Percentiles rank a stretch among this genome's conserved stretches.
phyloP scores from a whole-genome alignment of 1,140 invertebrate genomes.

The Bombyx mandarina region DNA sequence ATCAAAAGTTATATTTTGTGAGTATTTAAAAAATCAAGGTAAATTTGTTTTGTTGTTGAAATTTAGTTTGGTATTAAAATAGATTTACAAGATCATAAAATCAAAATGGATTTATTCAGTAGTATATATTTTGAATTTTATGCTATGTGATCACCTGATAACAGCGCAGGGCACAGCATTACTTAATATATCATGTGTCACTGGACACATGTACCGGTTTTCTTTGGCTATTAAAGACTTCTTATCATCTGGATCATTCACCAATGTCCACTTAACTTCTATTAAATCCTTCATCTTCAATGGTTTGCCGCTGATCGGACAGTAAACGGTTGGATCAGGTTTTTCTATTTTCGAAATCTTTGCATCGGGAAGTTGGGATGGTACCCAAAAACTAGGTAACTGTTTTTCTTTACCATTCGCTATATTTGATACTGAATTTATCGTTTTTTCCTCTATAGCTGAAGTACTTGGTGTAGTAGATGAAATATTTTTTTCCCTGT shows the following conservation, averaged over 20 bases:
- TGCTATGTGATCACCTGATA: conserved; percentile 72
- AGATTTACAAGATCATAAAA: too few relatives aligned
- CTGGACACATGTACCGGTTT: conserved; percentile 96
- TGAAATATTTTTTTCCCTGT: conserved; percentile 81
- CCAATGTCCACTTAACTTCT: conserved; percentile 92
- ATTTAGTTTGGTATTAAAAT: too few relatives aligned
- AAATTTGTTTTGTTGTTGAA: too few relatives aligned
- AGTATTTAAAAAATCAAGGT: too few relatives aligned
- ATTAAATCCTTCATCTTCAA: conserved; percentile 94
- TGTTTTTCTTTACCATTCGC: conserved; percentile 59
- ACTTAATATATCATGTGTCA: conserved; percentile 95
- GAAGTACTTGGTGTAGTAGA: conserved; percentile 36
- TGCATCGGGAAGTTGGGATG: conserved; percentile 91
- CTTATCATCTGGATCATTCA: conserved; percentile 88
- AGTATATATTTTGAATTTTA: conserved; percentile 1
- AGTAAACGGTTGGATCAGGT: conserved; percentile 92
- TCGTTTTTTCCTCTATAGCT: conserved; percentile 17
- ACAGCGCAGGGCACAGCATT: conserved; percentile 96
- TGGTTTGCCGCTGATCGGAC: conserved; percentile 92
- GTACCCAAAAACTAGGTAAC: conserved; percentile 98
- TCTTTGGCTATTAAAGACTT: conserved; percentile 86
- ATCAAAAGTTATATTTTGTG: too few relatives aligned
- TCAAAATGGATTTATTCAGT: background rate
- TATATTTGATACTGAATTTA: conserved; percentile 60
- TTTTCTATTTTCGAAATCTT: conserved; percentile 82